Conservation (phyloP, 2,888 invertebrate genomes). For the Nephrotoma appendiculata region DNA sequence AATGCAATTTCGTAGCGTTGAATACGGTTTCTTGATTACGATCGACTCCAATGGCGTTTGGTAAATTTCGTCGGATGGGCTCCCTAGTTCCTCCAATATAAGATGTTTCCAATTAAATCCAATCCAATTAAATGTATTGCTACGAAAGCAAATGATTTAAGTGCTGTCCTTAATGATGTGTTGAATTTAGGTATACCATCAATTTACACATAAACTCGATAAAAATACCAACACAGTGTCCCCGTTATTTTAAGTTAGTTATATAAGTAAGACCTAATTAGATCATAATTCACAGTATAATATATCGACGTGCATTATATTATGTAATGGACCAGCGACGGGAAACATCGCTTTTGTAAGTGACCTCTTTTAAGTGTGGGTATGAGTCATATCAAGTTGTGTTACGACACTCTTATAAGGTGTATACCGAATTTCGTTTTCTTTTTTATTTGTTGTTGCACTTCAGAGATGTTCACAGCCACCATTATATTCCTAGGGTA, state of each 20-base stretch:
- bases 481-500: constrained; percentile 80
- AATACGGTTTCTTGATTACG: constrained; percentile 74
- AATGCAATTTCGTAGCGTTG: constrained; percentile 63
- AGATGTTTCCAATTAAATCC: too few relatives aligned
- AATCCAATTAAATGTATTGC: too few relatives aligned
- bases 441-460: constrained; percentile 61
- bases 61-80: constrained; percentile 71
- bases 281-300: constrained; percentile 83
- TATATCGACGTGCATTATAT: constrained; percentile 82
- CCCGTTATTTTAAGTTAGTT: constrained; percentile 36
- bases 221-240: constrained; percentile 84
- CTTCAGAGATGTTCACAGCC: constrained; percentile 92
- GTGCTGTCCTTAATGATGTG: constrained; percentile 76
- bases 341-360: constrained; percentile 85
- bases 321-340: constrained; percentile 75
- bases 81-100: constrained; percentile 68
- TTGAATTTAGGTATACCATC: constrained; percentile 64
- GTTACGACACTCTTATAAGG: constrained; percentile 82
- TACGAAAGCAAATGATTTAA: constrained; percentile 83
- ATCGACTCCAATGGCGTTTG: constrained; percentile 95
- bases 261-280: constrained; percentile 87
- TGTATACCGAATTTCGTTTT: constrained; percentile 59
- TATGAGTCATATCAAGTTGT: constrained; percentile 74
- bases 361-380: constrained; percentile 65
- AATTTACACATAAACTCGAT: constrained; percentile 65